phyloP scores from a whole-genome alignment of 1,140 invertebrate species.

The Spodoptera litura region DNA sequence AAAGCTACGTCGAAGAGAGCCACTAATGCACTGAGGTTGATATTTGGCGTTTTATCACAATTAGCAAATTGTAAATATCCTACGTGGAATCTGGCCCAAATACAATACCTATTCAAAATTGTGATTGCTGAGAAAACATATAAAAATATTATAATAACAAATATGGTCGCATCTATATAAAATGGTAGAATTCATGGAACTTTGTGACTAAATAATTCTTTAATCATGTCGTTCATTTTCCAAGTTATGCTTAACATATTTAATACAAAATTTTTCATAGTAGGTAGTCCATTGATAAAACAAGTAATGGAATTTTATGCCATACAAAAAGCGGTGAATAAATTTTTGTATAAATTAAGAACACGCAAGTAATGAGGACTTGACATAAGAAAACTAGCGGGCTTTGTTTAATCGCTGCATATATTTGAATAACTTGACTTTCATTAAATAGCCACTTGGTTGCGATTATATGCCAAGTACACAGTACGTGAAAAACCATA shows the following conservation, averaged over 20 bases:
- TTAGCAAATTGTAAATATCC: too few relatives aligned
- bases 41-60: too few relatives aligned
- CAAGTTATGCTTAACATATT: neutral
- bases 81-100: too few relatives aligned
- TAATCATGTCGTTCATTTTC: too few relatives aligned
- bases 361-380: slow-evolving; percentile 39
- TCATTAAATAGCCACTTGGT: slow-evolving; percentile 5
- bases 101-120: too few relatives aligned
- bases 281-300: neutral
- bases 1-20: too few relatives aligned
- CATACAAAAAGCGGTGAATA: slow-evolving; percentile 40
- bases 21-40: too few relatives aligned
- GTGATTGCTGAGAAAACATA: too few relatives aligned
- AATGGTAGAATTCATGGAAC: too few relatives aligned
- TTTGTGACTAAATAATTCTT: too few relatives aligned
- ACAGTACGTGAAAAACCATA: neutral
- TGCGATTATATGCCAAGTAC: neutral
- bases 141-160: neutral
- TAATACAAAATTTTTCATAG: neutral
- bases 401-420: slow-evolving; percentile 34
- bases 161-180: neutral
- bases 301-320: slow-evolving; percentile 14
- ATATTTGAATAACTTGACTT: slow-evolving; percentile 28
- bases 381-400: slow-evolving; percentile 37
- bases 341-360: slow-evolving; percentile 57